Evolutionary conservation across 2,797 vertebrate species (phyloP).

Genomic region (Anolis apletophallus): DNA sequence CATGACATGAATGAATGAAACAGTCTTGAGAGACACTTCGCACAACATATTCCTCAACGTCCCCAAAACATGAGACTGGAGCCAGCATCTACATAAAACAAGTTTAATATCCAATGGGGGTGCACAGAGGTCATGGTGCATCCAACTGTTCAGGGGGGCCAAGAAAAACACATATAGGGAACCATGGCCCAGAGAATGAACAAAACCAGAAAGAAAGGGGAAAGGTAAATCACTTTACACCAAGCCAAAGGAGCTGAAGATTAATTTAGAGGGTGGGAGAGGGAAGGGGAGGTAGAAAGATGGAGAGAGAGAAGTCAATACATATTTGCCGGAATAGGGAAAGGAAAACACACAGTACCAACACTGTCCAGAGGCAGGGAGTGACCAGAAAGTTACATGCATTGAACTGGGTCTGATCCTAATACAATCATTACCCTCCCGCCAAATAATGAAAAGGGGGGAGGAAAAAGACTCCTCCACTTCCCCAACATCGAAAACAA

Average conservation of each 20-base stretch:
- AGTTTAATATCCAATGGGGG: slow-evolving; percentile 81
- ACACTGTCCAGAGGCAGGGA: slow-evolving; percentile 41
- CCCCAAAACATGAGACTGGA: slow-evolving; percentile 37
- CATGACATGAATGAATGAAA: not conserved
- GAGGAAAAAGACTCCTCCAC: not conserved
- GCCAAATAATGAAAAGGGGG: slow-evolving; percentile 4
- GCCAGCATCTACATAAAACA: slow-evolving; percentile 78
- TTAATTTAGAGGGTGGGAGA: not conserved
- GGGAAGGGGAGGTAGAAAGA: not conserved
- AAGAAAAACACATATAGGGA: slow-evolving; percentile 33
- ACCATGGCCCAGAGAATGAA: slow-evolving; percentile 48
- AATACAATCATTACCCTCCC: slow-evolving; percentile 42
- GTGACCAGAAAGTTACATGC: slow-evolving; percentile 41
- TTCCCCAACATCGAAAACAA: slow-evolving; percentile 16
- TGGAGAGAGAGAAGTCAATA: slow-evolving; percentile 51
- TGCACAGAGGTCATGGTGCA: slow-evolving; percentile 68
- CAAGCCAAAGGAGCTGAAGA: slow-evolving; percentile 64
- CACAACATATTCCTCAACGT: accelerated
- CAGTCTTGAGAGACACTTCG: not conserved
- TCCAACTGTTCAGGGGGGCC: slow-evolving; percentile 60
- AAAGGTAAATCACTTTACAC: slow-evolving; percentile 67
- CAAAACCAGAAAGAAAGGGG: slow-evolving; percentile 68
- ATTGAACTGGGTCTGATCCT: slow-evolving; percentile 35
- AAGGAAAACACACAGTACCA: slow-evolving; percentile 28
- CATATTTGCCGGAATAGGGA: slow-evolving; percentile 26